Base-by-base conservation (phyloP, 2,888 invertebrate genomes). In the Pasiphila rectangulata region DNA sequence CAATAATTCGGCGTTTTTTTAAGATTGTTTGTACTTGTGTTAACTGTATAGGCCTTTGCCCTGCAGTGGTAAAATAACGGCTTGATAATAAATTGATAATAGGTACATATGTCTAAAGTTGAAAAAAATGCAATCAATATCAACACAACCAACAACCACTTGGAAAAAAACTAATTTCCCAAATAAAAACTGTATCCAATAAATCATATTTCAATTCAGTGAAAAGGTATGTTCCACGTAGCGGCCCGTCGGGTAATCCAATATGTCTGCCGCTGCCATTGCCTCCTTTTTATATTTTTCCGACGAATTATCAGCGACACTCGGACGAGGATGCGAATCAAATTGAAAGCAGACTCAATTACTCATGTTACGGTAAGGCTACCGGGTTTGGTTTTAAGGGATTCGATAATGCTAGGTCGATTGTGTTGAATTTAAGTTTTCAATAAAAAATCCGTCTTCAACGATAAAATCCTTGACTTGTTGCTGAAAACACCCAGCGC, bases 271-370 rank as follows among this genome's bases (percentile, higher is more conserved):
- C 76, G 80, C 64, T 75, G 71, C 72, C 72, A 61, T 69, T 64
- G 73, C 69, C 64, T 73, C 73, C 83, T 83, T 88, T 85, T 85
- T 87, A 87, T 87, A 86, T 87, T 86, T 88, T 85, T 83, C 82
- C 80, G 79, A 67, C 80, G 86, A 87, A 87, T 87, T 86, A 87
- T 84, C 86, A 83, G 85, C 80, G 86, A 87, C 87, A 83, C 86
- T 76, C 67, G 78, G 78, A 74, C 80, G 80, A 74, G 83, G 82
- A 83, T 79, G 80, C 75, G 87, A 86, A 86, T 87, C 87, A 86
- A 87, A 87, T 87, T 87, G 87, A 88, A 87, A 86, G 86, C 83
- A 76, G 80, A 81, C 84, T 87, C 87, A 86, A 88, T 87, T 88
- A n/a, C n/a, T n/a, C n/a, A 84, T 83, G 80, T 85, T 86, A 83